Evolutionary conservation across 2,888 invertebrate genomes (phyloP).

Genomic region (Plagiodera versicolora): DNA sequence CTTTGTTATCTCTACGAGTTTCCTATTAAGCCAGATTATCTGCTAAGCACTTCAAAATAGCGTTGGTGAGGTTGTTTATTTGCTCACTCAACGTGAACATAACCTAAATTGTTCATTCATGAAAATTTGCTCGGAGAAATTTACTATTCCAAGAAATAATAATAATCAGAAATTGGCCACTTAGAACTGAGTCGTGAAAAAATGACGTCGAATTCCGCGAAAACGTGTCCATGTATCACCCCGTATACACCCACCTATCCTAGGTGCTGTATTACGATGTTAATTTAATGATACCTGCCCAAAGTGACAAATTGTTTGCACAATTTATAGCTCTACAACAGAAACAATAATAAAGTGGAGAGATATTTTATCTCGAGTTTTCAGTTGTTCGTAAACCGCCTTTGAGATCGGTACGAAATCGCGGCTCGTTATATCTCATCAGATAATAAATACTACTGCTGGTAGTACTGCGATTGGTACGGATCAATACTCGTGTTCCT

Average conservation of each 20-base stretch:
- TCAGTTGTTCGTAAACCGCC: conserved; percentile 12
- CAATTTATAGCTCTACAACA: conserved; percentile 18
- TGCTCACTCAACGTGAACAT: no score
- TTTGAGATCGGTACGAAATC: neutral
- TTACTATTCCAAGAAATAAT: no score
- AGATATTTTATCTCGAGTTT: conserved; percentile 18
- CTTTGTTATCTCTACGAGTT: no score
- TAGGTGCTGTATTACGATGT: conserved; percentile 16
- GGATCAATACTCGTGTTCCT: neutral
- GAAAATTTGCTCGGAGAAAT: no score
- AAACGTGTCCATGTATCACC: conserved; percentile 3
- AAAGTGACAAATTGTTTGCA: conserved; percentile 23
- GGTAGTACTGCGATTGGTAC: neutral
- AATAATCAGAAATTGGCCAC: no score
- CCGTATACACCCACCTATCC: conserved; percentile 8
- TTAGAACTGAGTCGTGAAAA: no score
- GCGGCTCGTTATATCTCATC: neutral
- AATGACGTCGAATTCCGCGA: no score
- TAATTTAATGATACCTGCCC: conserved; percentile 15
- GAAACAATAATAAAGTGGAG: conserved; percentile 18
- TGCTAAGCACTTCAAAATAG: no score
- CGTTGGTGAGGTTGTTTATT: no score
- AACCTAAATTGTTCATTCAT: no score
- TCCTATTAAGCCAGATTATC: no score
- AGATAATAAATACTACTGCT: neutral